These are phyloP conservation scores for Andrena haemorrhoa DNA, from an alignment of 2,888 invertebrate species.

Conservation along the genomic window DNA sequence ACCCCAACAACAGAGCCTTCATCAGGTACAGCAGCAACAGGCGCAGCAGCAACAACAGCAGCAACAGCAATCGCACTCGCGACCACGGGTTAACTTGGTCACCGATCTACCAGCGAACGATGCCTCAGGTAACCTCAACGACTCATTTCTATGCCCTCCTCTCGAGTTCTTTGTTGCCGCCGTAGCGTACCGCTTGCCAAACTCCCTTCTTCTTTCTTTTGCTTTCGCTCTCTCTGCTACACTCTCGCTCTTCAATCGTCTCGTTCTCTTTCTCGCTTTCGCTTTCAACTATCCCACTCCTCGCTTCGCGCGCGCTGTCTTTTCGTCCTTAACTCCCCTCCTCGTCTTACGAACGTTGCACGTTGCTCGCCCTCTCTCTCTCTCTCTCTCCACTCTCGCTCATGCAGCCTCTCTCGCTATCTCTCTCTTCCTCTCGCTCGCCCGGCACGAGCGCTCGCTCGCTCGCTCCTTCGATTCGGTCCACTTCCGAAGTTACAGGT, in stretches of 20 bases:
- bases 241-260: conserved; percentile 53
- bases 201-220: conserved; percentile 54
- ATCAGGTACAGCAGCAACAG: conserved; percentile 65
- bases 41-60: conserved; percentile 63
- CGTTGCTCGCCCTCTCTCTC: background rate
- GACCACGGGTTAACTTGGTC: conserved; percentile 68
- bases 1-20: conserved; percentile 64
- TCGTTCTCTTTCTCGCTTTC: conserved; percentile 63
- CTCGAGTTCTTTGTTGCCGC: conserved; percentile 63
- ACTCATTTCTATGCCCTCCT: conserved; percentile 57
- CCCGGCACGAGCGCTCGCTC: conserved; percentile 4
- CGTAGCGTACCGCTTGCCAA: conserved; percentile 75
- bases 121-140: conserved; percentile 78
- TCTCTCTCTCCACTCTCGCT: background rate
- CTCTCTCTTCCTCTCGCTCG: background rate
- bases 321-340: conserved; percentile 17
- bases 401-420: background rate
- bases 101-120: conserved; percentile 71
- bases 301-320: conserved; percentile 45
- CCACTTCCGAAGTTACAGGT: conserved; percentile 57
- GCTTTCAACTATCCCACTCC: conserved; percentile 42
- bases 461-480: conserved; percentile 32
- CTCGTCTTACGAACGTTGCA: conserved; percentile 9
- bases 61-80: conserved; percentile 68
- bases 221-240: conserved; percentile 35